Base-by-base conservation (phyloP, 2,888 invertebrate genomes). In the Cheilosia vulpina region DNA sequence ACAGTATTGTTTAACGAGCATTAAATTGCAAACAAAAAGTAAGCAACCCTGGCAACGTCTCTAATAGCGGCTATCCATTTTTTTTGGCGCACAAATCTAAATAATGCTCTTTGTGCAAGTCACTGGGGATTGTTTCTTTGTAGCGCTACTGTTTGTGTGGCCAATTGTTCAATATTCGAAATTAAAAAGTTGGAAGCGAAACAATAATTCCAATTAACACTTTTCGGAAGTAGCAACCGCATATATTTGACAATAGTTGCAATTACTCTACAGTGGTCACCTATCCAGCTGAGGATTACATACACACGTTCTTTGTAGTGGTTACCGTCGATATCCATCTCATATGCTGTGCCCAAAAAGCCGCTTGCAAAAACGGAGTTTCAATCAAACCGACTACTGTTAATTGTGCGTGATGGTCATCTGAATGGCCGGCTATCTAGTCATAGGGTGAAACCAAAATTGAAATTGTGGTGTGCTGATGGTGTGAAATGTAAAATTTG, bases 331-430 rank as follows among this genome's bases (percentile, higher is more conserved):
- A 45, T 34, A 38, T 21, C 17, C 41, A 1, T 1, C 34, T 21
- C 21, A 24, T 27, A 6, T n/a, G 5, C 47, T 63, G 41, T 13
- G 27, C 13, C 24, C 52, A n/a, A 38, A 63, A 41, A 21, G 6
- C 50, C 21, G n/a, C 38, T 38, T 21, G 5, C 17, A 38, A 31
- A 75, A 47, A 75, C 17, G 24, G 3, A 65, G 60, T 50, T 76
- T 60, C 66, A 76, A 76, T 76, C 66, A 68, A 68, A 58, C 43
- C 60, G 43, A 47, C 50, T 52, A 15, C 21, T 60, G 66, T 68
- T 76, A 68, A 68, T 76, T 76, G 76, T 68, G 76, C 76, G 57
- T 76, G 60, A 76, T 68, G 60, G 50, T 50, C 57, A 57, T 50
- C 65, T n/a, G 65, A 75, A 65, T 65, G 57, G 45, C 21, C 43